A percentile compares a stretch with the other conserved stretches of the same genome.
Evolutionary conservation across 2,113 vertebrate genomes (phyloP).

Genomic region (Oncorhynchus nerka): DNA sequence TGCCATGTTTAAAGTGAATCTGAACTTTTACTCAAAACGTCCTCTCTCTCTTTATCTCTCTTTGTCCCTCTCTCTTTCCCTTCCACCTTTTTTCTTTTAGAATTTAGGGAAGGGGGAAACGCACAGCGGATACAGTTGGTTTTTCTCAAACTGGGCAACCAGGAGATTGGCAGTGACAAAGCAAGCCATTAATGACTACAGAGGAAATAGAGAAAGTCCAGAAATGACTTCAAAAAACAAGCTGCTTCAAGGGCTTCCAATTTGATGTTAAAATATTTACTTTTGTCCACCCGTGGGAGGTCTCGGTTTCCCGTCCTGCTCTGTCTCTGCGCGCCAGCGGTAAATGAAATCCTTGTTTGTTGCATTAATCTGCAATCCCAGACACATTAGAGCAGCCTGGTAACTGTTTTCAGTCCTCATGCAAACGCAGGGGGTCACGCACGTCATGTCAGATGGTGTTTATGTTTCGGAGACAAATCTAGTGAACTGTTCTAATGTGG

Average conservation of each 20-base stretch:
- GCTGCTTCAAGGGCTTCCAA: constrained; percentile 19
- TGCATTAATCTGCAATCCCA: constrained; percentile 7
- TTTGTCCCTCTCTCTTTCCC: constrained; percentile 11
- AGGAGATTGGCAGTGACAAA: constrained; percentile 46
- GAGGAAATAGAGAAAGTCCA: constrained; percentile 32
- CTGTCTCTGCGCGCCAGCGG: constrained; percentile 4
- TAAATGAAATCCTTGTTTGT: constrained; percentile 13
- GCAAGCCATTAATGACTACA: constrained; percentile 29
- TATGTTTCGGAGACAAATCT: neutral
- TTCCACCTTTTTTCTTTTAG: constrained; percentile 26
- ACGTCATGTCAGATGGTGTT: neutral
- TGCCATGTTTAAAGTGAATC: constrained; percentile 60
- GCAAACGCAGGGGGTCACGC: constrained; percentile 4
- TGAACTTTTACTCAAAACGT: constrained; percentile 41
- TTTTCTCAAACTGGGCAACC: constrained; percentile 38
- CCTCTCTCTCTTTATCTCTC: neutral
- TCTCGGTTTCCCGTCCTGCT: constrained; percentile 18
- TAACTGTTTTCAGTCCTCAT: constrained; percentile 23
- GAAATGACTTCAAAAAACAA: constrained; percentile 26
- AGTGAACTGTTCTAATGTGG: neutral
- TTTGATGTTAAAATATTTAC: constrained; percentile 48
- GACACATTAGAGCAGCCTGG: constrained; percentile 12
- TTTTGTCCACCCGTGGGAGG: constrained; percentile 25
- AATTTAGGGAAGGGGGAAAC: constrained; percentile 21
- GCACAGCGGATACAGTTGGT: constrained; percentile 36